Evolutionary conservation across 2,113 vertebrate genomes (phyloP), one percentile per base, ranked within the genome.

Genomic region (Malurus elegans): DNA sequence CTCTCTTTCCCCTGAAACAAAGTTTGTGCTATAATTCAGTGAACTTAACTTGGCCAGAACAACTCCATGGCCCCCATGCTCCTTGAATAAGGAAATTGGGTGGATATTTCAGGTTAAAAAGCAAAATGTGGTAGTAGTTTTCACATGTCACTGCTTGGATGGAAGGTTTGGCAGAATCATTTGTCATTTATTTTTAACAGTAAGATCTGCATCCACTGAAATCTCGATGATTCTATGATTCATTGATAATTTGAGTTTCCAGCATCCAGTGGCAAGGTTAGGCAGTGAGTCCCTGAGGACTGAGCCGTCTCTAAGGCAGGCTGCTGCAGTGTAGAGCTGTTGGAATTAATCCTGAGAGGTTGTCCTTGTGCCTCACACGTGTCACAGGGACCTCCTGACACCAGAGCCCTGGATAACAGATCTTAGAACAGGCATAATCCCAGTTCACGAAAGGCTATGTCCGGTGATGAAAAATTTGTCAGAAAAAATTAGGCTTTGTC

Each of bases 401-500:
- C 3, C 40, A 31, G 29, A 40, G 53, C 64, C 40, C 48, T 67
- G 48, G 13, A 54, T 56, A 51, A 36, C 24, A 36, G 29, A 34
- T 72, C 21, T 57, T 20, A 28, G 66, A 93, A 18, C 12, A 56
- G 53, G 4, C 24, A 24, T 36, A 82, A 61, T 47, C 25, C 31
- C 53, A 47, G 75, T 61, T 88, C 45, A 69, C 6, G 48, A 69
- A 93, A 36, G 12, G 26, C 29, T 66, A 8, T 51, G 26, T 72
- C 16, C 21, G 48, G 70, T 60, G 48, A 51, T 19, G 14, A 81
- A 71, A 92, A 71, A 71, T 18, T 60, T 74, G 69, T 71, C 73
- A 75, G 60, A 76, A 87, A 83, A 94, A 71, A 64, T 40, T 18
- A 72, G n/a, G 12, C 65, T 79, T 91, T 91, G 38, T 86, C 48